Base-by-base conservation (phyloP, 1,140 invertebrate genomes). In the Gryon sp. region DNA sequence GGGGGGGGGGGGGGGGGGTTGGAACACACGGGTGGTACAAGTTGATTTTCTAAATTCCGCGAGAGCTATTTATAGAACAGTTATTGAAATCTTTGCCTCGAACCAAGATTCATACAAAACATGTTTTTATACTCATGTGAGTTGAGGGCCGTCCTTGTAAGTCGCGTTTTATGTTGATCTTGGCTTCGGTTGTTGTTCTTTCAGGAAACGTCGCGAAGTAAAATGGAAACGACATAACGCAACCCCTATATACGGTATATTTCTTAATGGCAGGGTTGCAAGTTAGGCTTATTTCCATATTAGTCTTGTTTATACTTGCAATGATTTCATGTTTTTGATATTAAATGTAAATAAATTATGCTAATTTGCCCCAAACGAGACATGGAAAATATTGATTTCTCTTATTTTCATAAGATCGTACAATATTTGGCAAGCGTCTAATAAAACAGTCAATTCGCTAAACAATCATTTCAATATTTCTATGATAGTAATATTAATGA, bases 41-140 rank as follows among this genome's bases (percentile, higher is more conserved):
- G 45, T 24, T 22, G 60, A 48, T 68, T 77, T 43, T 66, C 50
- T 53, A 83, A 82, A 83, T 83, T 77, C 80, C 73, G 75, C 74
- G 46, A 82, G 81, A n/a, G n/a, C 79, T 86, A 84, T 86, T 86
- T 85, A 84, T 82, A 81, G 80, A 80, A 84, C 74, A 79, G 82
- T 86, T 86, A 86, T 86, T 86, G 85, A 86, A 86, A 86, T 85
- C 82, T 80, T 78, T 68, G 70, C 62, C 30, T 62, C 45, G 76
- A 53, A 41, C 65, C 59, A 55, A 75, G 66, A 76, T 78, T 80
- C 81, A 68, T 62, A 76, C 70, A 63, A 80, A 83, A 82, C 69
- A 82, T 72, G 63, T 76, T 78, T 80, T 78, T 68, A 74, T 78
- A 32, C 36, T 57, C 38, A 65, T 24, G 26, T 24, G 15, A 52